Evolutionary conservation across 2,888 invertebrate genomes (phyloP).

Genomic region (Lysandra coridon): DNA sequence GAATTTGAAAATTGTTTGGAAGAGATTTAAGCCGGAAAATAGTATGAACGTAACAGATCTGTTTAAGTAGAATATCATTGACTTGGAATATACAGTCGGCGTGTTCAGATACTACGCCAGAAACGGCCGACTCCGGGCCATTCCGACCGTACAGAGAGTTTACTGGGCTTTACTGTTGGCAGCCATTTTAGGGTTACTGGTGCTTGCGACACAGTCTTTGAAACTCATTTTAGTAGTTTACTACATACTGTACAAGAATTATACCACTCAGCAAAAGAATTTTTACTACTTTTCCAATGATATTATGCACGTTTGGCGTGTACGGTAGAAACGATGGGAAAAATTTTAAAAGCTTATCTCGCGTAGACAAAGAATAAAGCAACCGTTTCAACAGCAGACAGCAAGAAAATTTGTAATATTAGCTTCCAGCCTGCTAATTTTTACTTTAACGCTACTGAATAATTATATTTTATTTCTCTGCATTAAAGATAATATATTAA

Average conservation of each 20-base stretch:
- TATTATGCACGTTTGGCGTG: neutral
- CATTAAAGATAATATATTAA: no score
- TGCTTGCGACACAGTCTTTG: neutral
- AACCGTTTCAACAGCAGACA: neutral
- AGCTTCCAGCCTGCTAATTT: neutral
- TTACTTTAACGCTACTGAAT: neutral
- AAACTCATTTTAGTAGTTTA: neutral
- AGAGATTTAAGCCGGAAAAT: no score
- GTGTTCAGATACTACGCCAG: slow-evolving; percentile 4
- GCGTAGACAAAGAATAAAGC: neutral
- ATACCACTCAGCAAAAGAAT: neutral
- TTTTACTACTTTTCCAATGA: neutral
- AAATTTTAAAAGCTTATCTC: neutral
- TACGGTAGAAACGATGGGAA: neutral
- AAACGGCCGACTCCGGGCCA: neutral
- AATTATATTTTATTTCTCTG: no score
- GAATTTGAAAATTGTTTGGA: no score
- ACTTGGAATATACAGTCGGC: neutral
- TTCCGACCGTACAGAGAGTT: neutral
- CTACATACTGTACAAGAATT: neutral
- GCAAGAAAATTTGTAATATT: neutral
- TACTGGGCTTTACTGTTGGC: neutral
- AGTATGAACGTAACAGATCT: no score
- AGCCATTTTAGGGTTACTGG: neutral
- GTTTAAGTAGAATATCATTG: no score